Base-by-base conservation (phyloP, 2,888 invertebrate species). In the Drepanosiphum platanoidis region DNA sequence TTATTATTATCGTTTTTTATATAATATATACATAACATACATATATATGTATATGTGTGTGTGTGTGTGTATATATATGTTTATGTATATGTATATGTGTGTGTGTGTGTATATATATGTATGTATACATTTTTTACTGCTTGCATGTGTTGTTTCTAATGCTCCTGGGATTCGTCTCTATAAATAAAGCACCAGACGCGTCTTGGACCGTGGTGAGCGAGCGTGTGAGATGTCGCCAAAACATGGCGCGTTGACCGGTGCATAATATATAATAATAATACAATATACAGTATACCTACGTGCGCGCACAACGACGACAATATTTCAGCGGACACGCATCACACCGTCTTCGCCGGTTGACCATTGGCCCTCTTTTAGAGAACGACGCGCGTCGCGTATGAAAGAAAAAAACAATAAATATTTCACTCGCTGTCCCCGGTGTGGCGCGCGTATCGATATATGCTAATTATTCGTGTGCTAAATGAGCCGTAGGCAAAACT, bases 401-500 rank as follows among this genome's bases (percentile, higher is more conserved):
- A n/a, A n/a, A n/a, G n/a, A n/a, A n/a, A n/a, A n/a, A n/a, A n/a
- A n/a, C n/a, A n/a, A n/a, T n/a, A 58, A 30, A 78, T 42, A 39
- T 78, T 78, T 78, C 30, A 64, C 64, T 61, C 64, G n/a, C 61
- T 61, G 27, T 27, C 27, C 27, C 8, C 39, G 39, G 2, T n/a
- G 22, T 18, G 18, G 79, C 18, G n/a, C 32, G 39, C 22, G 5
- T n/a, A 61, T 78, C 39, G 34, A 64, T 84, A 64, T 84, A 84
- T 84, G 75, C 46, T 84, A 84, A 84, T n/a, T n/a, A n/a, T 77
- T 75, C 36, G 7, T 8, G 39, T 77, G 84, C 84, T 84, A 84
- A 84, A 84, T 84, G 84, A 84, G 77, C 84, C 84, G 77, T 84
- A 68, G 68, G 68, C 66, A 52, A 84, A 84, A 68, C 75, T 68